phyloP scores from a whole-genome alignment of 35 echinoderm and acorn worm genomes.

The Apostichopus parvimensis region DNA sequence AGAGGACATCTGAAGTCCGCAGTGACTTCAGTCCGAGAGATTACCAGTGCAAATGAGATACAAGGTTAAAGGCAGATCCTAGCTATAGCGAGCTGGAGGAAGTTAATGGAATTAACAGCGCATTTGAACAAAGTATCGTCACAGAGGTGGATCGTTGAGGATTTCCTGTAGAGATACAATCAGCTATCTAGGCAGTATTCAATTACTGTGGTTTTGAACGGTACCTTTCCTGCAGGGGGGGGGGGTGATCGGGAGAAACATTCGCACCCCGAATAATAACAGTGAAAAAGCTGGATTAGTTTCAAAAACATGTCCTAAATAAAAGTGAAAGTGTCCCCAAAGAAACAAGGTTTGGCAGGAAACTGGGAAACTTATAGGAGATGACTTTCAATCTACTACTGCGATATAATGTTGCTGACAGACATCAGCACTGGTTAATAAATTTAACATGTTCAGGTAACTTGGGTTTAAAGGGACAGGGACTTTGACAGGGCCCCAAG shows the following conservation, averaged over 20 bases:
- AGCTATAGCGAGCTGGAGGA: not conserved
- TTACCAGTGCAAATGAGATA: not conserved
- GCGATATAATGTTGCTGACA: no score
- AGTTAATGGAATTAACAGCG: not conserved
- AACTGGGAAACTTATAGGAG: no score
- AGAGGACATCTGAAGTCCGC: not conserved
- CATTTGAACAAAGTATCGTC: not conserved
- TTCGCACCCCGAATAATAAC: not conserved
- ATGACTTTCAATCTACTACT: not conserved
- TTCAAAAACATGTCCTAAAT: not conserved
- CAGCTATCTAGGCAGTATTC: not conserved
- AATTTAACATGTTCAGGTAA: no score
- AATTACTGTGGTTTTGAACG: not conserved
- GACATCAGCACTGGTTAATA: no score
- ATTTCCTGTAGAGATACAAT: not conserved
- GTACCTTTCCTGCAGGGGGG: not conserved
- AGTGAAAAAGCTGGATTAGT: not conserved
- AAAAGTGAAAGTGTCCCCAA: not conserved
- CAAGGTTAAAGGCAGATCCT: not conserved
- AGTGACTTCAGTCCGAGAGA: not conserved
- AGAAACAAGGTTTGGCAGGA: no score
- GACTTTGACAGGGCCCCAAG: not conserved
- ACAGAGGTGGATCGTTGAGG: not conserved
- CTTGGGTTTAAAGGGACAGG: no score
- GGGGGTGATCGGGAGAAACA: not conserved